These are phyloP conservation scores for Habrosyne pyritoides DNA, from an alignment of 2,888 invertebrate species.

Conservation along the genomic window DNA sequence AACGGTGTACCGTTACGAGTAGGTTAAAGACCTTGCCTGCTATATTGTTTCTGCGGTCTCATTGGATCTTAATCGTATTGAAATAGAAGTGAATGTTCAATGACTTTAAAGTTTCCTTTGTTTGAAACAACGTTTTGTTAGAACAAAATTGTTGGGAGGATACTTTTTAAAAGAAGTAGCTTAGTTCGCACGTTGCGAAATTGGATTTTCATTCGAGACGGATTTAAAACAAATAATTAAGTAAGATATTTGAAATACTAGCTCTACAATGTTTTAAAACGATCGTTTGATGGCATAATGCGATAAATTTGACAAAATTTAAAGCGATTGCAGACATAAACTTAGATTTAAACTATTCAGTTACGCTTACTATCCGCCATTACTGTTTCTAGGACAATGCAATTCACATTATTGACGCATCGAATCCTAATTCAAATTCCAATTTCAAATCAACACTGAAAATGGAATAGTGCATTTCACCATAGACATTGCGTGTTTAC, in stretches of 20 bases:
- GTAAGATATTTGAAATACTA: neutral
- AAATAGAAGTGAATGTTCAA: neutral
- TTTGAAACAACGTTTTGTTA: neutral
- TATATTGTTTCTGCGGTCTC: conserved; percentile 20
- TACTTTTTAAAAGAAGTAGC: neutral
- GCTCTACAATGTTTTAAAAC: neutral
- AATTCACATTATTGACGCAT: neutral
- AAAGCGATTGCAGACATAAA: neutral
- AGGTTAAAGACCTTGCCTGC: conserved; percentile 49
- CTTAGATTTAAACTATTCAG: neutral
- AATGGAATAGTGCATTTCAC: neutral
- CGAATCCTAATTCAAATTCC: neutral
- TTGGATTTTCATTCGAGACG: neutral
- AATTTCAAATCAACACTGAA: neutral
- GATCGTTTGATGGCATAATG: neutral
- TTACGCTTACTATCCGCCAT: neutral
- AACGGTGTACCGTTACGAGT: conserved; percentile 55
- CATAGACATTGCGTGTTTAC: neutral
- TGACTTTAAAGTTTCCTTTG: neutral
- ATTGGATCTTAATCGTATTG: neutral
- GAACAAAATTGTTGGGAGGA: neutral
- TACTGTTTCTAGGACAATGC: neutral
- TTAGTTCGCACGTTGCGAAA: neutral
- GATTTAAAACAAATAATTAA: neutral
- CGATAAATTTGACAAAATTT: neutral